Base-by-base conservation (phyloP, 35 echinoderm and acorn worm species). In the Patiria miniata region DNA sequence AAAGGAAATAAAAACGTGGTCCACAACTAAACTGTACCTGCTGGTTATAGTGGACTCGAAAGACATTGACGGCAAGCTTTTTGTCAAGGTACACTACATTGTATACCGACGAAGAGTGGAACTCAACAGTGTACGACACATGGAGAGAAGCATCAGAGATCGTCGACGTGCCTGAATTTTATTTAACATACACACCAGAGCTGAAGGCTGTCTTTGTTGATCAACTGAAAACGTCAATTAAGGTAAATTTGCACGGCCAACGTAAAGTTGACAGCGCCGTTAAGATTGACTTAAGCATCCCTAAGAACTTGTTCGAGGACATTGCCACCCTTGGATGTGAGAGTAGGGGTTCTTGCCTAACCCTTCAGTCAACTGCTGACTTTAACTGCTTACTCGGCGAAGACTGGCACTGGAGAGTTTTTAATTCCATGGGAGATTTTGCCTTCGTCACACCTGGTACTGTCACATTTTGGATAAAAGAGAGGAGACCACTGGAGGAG, bases 191-290 rank as follows among this genome's bases (percentile, higher is more conserved):
- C 53, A 89, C 79, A 50, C 51, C 21, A 37, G 87, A 89, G 38
- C 29, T 33, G 57, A 89, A 56, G 39, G 23, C 18, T 30, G 17
- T 82, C 32, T 89, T 68, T 80, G 18, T 83, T 15, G 76, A 79
- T 14, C 53, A 80, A 68, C 79, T 89, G 17, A 39, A 28, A 28
- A 83, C 55, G n/a, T 5, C 52, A 50, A 83, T 89, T 19, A 89
- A 89, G 42, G 87, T 83, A 73, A 21, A 51, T 12, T 52, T 89
- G 22, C 87, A 89, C 51, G 79, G 87, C 50, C 87, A 83, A 53
- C 50, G 79, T 1, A 89, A 89, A 36, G 36, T 83, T 37, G 79
- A 89, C 61, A 89, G 79, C 53, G 57, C 54, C 23, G 87, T 89
- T 19, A 82, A 89, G 34, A 36, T 83, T 29, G 8, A 39, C 26